Conservation (phyloP, 2,113 vertebrate species). For the Maylandia zebra region DNA sequence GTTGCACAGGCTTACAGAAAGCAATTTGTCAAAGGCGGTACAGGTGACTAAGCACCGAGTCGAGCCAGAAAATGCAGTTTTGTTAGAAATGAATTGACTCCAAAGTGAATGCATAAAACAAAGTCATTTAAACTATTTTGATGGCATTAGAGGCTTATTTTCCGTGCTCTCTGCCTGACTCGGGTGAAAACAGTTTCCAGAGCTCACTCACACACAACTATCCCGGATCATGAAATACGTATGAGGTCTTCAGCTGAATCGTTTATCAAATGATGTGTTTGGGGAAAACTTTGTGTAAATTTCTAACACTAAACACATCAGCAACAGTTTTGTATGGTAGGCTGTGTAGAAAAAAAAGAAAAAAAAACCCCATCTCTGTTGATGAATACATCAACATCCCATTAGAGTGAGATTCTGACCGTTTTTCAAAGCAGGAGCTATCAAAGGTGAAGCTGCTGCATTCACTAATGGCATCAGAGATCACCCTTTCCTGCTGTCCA, state of each 20-base stretch:
- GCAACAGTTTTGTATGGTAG: conserved; percentile 17
- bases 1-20: not conserved
- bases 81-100: not conserved
- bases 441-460: conserved; percentile 29
- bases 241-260: not conserved
- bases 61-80: not conserved
- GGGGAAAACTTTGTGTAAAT: not conserved
- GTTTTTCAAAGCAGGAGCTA: conserved; percentile 29
- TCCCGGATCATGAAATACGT: not conserved
- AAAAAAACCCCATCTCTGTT: not conserved
- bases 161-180: not conserved
- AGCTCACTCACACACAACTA: not conserved
- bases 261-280: not conserved
- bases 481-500: conserved; percentile 43
- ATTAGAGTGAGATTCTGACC: conserved; percentile 25
- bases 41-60: conserved; percentile 4
- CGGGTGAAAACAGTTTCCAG: not conserved
- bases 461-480: conserved; percentile 45
- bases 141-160: not conserved
- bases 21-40: not conserved
- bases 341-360: not conserved
- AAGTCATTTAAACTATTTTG: not conserved
- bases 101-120: not conserved
- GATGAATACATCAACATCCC: conserved; percentile 29
- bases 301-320: not conserved